Base-by-base conservation (phyloP, 2,888 invertebrate species). In the Spialia ferax region DNA sequence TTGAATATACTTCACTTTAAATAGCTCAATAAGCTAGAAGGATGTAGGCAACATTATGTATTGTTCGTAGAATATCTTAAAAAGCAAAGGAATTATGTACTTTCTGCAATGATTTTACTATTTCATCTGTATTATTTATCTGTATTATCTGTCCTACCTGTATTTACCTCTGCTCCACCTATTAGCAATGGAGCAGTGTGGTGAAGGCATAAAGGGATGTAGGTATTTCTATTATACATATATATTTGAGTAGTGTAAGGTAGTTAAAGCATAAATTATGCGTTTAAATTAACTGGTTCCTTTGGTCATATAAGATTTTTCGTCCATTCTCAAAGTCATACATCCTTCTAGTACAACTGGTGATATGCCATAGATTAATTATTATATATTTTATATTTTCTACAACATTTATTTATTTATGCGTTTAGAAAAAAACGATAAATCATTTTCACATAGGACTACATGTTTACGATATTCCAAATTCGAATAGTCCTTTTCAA, bases 351-450 rank as follows among this genome's bases (percentile, higher is more conserved):
- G 64, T 57, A 61, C 22, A 77, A 82, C 84, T 83, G 79, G 83
- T 92, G 93, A 93, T 93, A 93, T 93, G 93, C 91, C 89, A 89
- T 86, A 84, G 79, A 85, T 82, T 56, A 64, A 48, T 56, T 77
- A 74, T 74, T 77, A 77, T 20, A 48, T 8, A 15, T 77, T 79
- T 78, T 55, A 79, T 77, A 50, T 50, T 52, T 61, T 15, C 65
- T 59, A 55, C 54, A 29, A 52, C 38, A 18, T 65, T 65, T 65
- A 29, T 38, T 3, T 38, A n/a, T 11, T 8, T 32, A 32, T 48
- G 48, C 20, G n/a, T 59, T 57, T 50, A 13, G 20, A 32, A 29
- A 55, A 63, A 52, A 35, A n/a, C n/a, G 32, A 52, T 54, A 55
- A 64, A 65, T 26, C 13, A 59, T 38, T 50, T n/a, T 57, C 22